Conservation (phyloP, 2,113 vertebrate genomes). For the Thomomys bottae region DNA sequence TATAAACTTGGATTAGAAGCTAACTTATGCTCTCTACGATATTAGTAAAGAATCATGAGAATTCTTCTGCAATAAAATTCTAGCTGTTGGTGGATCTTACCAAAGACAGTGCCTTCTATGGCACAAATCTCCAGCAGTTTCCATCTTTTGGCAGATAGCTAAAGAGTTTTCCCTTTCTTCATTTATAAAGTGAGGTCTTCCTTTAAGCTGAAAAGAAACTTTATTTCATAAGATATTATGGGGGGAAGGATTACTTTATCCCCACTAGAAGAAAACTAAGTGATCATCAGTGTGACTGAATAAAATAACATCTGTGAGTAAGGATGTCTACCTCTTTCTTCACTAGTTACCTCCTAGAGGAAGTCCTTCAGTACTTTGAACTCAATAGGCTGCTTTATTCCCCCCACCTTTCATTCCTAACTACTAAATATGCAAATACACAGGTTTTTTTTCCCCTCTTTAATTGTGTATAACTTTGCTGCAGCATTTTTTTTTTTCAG, state of each 20-base stretch:
- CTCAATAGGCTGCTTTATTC: not conserved
- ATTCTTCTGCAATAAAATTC: not conserved
- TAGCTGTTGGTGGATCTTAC: slow-evolving; percentile 13
- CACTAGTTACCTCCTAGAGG: not conserved
- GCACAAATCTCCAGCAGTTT: slow-evolving; percentile 32
- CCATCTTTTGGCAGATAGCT: slow-evolving; percentile 38
- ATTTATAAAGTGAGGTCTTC: not conserved
- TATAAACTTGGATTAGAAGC: slow-evolving; percentile 19
- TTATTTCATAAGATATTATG: slow-evolving; percentile 1
- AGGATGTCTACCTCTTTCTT: slow-evolving; percentile 25
- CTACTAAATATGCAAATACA: slow-evolving; percentile 44
- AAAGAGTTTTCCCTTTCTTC: not conserved
- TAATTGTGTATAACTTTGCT: slow-evolving; percentile 11
- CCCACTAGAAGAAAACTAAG: not conserved
- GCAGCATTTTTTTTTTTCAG: too few species aligned
- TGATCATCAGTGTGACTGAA: not conserved
- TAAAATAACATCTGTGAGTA: slow-evolving; percentile 54
- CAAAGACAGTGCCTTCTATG: not conserved
- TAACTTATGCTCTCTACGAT: not conserved
- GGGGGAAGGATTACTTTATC: too few species aligned
- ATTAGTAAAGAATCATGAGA: not conserved
- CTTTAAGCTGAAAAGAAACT: not conserved
- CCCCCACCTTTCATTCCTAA: not conserved
- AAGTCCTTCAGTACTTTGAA: slow-evolving; percentile 40
- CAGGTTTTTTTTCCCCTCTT: slow-evolving; percentile 53